Percentiles rank a stretch among this genome's conserved stretches.
These are phyloP conservation scores for Diplosoma virens DNA, from an alignment of 23 tunicate genomes.

Conservation along the genomic window DNA sequence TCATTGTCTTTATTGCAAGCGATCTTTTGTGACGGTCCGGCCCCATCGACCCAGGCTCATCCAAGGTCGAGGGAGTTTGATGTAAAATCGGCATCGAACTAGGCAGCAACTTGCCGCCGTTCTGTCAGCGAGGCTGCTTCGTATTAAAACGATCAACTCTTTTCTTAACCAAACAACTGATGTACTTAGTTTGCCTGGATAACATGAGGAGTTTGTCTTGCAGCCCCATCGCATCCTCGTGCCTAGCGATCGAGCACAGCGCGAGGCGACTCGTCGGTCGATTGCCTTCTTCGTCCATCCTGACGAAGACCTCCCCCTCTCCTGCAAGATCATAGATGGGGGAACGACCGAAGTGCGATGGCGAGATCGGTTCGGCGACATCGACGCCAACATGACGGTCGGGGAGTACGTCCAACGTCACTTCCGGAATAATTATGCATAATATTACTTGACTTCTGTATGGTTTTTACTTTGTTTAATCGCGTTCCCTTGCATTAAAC, in stretches of 20 bases:
- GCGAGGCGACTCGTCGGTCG: conserved; percentile 27
- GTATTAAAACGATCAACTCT: too few species aligned
- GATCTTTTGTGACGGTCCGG: not conserved
- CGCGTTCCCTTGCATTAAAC: too few species aligned
- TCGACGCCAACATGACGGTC: conserved; percentile 38
- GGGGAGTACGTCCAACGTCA: conserved; percentile 43
- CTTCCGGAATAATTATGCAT: conserved; percentile 20
- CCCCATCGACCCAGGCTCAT: too few species aligned
- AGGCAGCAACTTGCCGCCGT: too few species aligned
- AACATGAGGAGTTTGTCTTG: not conserved
- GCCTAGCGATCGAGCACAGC: conserved; percentile 13
- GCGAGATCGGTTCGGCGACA: not conserved
- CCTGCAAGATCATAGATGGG: conserved; percentile 4
- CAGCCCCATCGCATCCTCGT: conserved; percentile 66
- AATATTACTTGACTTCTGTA: too few species aligned
- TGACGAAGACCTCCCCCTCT: conserved; percentile 23
- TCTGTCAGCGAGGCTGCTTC: too few species aligned
- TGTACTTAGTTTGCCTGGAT: not conserved
- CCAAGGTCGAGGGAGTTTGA: too few species aligned
- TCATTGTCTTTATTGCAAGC: not conserved
- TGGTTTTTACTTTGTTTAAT: too few species aligned
- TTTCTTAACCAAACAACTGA: too few species aligned
- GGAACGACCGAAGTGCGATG: not conserved
- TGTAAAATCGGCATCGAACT: too few species aligned
- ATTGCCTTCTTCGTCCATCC: conserved; percentile 71